Evolutionary conservation across 2,113 vertebrate genomes (phyloP), one percentile per base, ranked within the genome.

Genomic region (Misgurnus anguillicaudatus): DNA sequence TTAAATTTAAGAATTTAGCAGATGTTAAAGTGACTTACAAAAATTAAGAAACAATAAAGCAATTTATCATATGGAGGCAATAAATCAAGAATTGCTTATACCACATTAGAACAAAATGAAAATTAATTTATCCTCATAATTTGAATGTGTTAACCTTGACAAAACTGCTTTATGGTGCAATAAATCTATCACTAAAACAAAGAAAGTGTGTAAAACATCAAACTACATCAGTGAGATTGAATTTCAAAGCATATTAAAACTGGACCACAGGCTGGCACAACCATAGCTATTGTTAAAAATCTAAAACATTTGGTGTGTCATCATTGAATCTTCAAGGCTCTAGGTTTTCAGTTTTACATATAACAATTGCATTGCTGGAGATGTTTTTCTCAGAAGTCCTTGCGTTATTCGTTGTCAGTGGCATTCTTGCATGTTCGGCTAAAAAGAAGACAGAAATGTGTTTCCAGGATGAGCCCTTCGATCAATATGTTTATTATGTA

Each of bases 361-460:
- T 24, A 53, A 8, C 36, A 42, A 53, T 42, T 65, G 4, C 38
- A 24, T 48, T 13, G 21, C 41, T n/a, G 64, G 63, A 47, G 13
- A 77, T 66, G 8, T 58, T 31, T n/a, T 31, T 55, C 64, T 38
- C 47, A 69, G 48, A 78, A 78, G 66, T 24, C 55, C 60, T 53
- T 17, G 3, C 1, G 9, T 48, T 36, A 45, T 7, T 61, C 58
- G 21, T 78, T 7, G 55, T 36, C 53, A 47, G 8, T 64, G 7
- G 64, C 8, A 4, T 68, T 67, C 39, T 61, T 78, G 41, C 48
- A 16, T 48, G n/a, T 60, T 38, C 66, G 61, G 48, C 57, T 47
- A 58, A 78, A 66, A 78, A 55, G 0, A 10, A 71, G 5, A 72
- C 4, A 47, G 8, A 60, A 68, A 38, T 55, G 31, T 7, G 21